Percentiles rank a stretch among this genome's conserved stretches.
phyloP scores from a whole-genome alignment of 2,113 vertebrate species.

The Morone chrysops region DNA sequence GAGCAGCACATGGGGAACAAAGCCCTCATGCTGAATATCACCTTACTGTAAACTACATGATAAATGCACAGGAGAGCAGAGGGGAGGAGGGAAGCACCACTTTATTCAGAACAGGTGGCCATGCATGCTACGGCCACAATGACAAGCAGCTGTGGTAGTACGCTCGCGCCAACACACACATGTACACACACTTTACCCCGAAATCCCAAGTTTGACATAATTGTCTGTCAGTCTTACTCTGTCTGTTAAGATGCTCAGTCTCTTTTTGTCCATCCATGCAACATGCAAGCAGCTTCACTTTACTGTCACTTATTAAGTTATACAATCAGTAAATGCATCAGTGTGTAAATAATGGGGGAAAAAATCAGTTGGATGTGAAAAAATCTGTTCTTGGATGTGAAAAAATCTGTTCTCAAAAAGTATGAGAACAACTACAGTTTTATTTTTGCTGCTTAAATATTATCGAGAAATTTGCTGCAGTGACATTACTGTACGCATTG shows the following conservation, averaged over 20 bases:
- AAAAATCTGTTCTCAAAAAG: no score
- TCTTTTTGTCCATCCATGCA: background rate
- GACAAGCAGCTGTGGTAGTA: constrained; percentile 76
- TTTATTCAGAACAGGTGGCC: constrained; percentile 82
- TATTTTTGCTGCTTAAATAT: no score
- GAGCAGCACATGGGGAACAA: constrained; percentile 20
- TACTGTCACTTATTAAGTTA: background rate
- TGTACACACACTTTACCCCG: constrained; percentile 15
- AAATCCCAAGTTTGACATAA: background rate
- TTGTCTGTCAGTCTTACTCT: constrained; percentile 3
- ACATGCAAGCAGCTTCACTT: background rate
- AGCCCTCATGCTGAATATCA: constrained; percentile 69
- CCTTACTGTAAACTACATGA: constrained; percentile 77
- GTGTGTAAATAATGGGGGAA: background rate
- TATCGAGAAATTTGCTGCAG: no score
- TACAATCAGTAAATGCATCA: background rate
- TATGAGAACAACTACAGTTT: no score
- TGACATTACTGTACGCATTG: no score
- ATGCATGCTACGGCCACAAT: constrained; percentile 75
- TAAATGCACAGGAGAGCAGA: constrained; percentile 65
- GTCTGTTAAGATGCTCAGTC: background rate
- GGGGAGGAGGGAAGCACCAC: constrained; percentile 29
- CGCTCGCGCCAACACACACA: constrained; percentile 45
- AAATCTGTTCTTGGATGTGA: no score
- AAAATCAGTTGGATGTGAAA: no score